phyloP scores from a whole-genome alignment of 2,113 vertebrate genomes.

The Actenoides lindsayi region DNA sequence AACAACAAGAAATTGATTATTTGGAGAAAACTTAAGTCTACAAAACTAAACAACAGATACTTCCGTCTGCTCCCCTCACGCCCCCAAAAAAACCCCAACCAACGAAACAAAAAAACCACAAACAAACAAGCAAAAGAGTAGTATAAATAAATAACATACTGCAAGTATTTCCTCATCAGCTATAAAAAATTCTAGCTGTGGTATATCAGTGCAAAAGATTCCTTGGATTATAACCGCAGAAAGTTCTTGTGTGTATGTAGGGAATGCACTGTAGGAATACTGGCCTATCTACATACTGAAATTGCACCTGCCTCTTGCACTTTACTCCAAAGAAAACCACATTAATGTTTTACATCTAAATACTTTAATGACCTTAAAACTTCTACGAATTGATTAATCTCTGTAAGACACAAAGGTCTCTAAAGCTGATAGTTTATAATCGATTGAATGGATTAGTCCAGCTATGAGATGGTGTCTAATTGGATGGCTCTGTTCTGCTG shows the following conservation, averaged over 20 bases:
- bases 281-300: not conserved
- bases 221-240: not conserved
- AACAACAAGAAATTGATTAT: not conserved
- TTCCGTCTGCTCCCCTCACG: too few relatives aligned
- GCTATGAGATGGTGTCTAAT: not conserved
- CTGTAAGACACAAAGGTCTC: not conserved
- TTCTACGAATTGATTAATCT: not conserved
- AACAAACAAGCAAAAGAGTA: not conserved
- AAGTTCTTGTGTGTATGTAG: not conserved
- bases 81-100: not conserved
- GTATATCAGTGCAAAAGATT: not conserved
- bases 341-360: not conserved
- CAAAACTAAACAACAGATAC: not conserved
- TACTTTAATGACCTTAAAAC: not conserved
- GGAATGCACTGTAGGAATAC: not conserved
- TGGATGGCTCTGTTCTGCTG: not conserved
- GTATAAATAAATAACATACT: not conserved
- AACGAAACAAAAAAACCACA: too few relatives aligned
- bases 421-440: not conserved
- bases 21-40: not conserved
- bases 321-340: not conserved
- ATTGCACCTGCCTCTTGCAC: not conserved
- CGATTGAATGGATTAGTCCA: not conserved
- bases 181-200: not conserved
- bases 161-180: not conserved